Conservation (phyloP, 1,140 invertebrate species). For the Brachionus calyciflorus region DNA sequence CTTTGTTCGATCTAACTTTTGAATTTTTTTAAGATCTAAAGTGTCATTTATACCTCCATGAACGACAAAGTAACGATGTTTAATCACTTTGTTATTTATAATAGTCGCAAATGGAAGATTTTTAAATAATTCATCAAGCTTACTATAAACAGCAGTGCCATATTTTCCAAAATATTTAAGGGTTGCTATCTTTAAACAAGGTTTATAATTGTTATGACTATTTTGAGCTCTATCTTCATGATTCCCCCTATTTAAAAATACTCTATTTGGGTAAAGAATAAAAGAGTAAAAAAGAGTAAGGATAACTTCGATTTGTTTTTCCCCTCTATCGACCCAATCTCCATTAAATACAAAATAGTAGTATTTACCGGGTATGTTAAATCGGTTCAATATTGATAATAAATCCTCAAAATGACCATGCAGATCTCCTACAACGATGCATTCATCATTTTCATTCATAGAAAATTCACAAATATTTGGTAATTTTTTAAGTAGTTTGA, state of each 20-base stretch:
- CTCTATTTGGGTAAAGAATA: conserved; percentile 11
- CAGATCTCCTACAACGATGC: conserved; percentile 50
- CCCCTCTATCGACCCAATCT: conserved; percentile 45
- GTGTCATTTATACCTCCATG: conserved; percentile 45
- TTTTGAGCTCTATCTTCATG: conserved; percentile 40
- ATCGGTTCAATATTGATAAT: not conserved
- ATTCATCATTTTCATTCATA: conserved; percentile 31
- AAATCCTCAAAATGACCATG: conserved; percentile 46
- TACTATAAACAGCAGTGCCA: not conserved
- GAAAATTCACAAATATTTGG: conserved; percentile 28
- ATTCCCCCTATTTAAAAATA: conserved; percentile 47
- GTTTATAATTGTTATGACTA: conserved; percentile 18
- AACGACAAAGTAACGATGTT: conserved; percentile 23
- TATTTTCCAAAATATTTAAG: conserved; percentile 29
- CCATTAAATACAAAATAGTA: conserved; percentile 47
- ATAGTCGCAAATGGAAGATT: conserved; percentile 8
- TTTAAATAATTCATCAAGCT: conserved; percentile 29
- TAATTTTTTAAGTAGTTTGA: not conserved
- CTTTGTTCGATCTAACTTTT: conserved; percentile 8
- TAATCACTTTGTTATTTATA: not conserved
- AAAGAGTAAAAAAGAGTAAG: not conserved
- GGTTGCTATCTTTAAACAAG: conserved; percentile 18
- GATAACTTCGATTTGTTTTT: conserved; percentile 39
- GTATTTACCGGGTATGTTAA: conserved; percentile 36
- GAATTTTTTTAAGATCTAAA: conserved; percentile 19